A percentile compares a stretch with the other conserved stretches of the same genome.
These are phyloP conservation scores for Scomber scombrus DNA, from an alignment of 2,113 vertebrate genomes.

Conservation along the genomic window DNA sequence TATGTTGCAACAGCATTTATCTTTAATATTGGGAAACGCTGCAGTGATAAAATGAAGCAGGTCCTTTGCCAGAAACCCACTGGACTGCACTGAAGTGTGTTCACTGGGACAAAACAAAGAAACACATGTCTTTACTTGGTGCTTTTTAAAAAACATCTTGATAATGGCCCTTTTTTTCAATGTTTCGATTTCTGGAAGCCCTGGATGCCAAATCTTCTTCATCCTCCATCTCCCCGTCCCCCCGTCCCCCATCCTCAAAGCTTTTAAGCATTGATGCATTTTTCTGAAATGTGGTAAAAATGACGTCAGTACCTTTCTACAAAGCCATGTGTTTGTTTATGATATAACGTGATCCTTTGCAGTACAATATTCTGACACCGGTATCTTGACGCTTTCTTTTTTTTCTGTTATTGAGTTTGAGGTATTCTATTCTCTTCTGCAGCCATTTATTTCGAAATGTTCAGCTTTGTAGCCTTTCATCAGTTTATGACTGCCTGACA, in stretches of 20 bases:
- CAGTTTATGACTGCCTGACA: conserved; percentile 4
- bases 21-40: conserved; percentile 37
- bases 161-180: not conserved
- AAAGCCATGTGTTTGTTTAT: too few species aligned
- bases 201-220: not conserved
- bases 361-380: too few species aligned
- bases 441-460: too few species aligned
- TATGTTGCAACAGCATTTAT: conserved; percentile 38
- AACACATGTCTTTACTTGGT: conserved; percentile 14
- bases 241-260: not conserved
- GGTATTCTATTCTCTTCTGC: too few species aligned
- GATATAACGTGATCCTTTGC: too few species aligned
- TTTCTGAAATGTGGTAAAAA: too few species aligned
- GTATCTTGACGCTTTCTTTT: too few species aligned
- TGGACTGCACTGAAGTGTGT: conserved; percentile 15
- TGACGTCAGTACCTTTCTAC: too few species aligned
- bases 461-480: too few species aligned
- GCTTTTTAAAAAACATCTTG: not conserved
- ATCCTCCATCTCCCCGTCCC: not conserved
- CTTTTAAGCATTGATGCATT: not conserved
- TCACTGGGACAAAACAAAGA: conserved; percentile 21
- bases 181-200: conserved; percentile 22
- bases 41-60: conserved; percentile 20
- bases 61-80: conserved; percentile 11
- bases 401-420: too few species aligned